Evolutionary conservation across 2,888 invertebrate genomes (phyloP).

Genomic region (Tenthredo notha): DNA sequence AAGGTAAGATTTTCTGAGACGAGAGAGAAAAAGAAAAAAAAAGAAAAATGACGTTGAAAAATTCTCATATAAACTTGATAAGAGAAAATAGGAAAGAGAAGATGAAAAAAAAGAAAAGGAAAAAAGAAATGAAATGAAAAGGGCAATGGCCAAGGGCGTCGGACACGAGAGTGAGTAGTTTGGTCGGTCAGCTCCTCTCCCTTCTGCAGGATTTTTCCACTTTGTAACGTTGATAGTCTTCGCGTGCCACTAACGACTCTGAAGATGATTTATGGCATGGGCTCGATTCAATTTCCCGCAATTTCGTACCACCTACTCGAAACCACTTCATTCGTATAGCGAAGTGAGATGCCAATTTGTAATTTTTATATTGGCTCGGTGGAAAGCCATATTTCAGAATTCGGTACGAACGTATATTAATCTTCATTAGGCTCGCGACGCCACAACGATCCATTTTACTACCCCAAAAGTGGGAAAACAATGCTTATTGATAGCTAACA

Average conservation of each 20-base stretch:
- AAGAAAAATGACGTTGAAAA: slow-evolving; percentile 31
- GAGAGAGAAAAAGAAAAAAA: background rate
- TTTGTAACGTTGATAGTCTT: slow-evolving; percentile 52
- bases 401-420: slow-evolving; percentile 38
- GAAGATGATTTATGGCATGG: slow-evolving; percentile 34
- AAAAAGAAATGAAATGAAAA: background rate
- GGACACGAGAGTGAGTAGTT: slow-evolving; percentile 35
- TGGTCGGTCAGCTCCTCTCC: slow-evolving; percentile 1
- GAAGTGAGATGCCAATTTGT: slow-evolving; percentile 41
- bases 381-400: slow-evolving; percentile 43
- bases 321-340: slow-evolving; percentile 40
- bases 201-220: slow-evolving; percentile 38
- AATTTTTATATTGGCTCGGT: slow-evolving; percentile 33
- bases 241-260: slow-evolving; percentile 51
- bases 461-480: slow-evolving; percentile 46
- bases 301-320: slow-evolving; percentile 36
- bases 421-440: slow-evolving; percentile 43
- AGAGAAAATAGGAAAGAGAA: background rate
- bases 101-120: background rate
- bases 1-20: background rate
- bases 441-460: slow-evolving; percentile 39
- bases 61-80: slow-evolving; percentile 4
- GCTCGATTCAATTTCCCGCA: slow-evolving; percentile 45
- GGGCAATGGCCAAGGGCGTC: background rate
- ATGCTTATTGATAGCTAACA: slow-evolving; percentile 42